Percentiles rank a stretch among this genome's conserved stretches.
phyloP scores from a whole-genome alignment of 2,797 vertebrate species.

The Luscinia megarhynchos region DNA sequence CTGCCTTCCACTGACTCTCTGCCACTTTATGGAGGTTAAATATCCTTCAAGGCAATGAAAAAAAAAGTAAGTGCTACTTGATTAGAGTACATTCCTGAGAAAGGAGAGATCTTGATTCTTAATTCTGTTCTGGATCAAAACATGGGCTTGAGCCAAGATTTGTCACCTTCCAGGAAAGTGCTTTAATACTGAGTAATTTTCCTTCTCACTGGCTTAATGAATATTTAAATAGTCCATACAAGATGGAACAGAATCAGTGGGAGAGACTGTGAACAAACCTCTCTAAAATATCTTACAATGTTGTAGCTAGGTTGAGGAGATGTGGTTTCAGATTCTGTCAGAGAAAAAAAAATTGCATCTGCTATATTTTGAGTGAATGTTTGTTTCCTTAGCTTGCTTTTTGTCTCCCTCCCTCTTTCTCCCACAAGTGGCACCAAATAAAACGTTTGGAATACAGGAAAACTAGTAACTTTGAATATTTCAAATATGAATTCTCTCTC shows the following conservation, averaged over 20 bases:
- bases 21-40: neutral
- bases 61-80: neutral
- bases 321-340: neutral
- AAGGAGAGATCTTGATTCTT: neutral
- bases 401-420: accelerated
- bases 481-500: neutral
- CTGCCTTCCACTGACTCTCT: neutral
- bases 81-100: neutral
- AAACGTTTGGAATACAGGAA: neutral
- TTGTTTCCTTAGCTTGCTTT: neutral
- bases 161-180: conserved; percentile 41
- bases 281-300: neutral
- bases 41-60: neutral
- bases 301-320: neutral
- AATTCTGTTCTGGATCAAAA: neutral
- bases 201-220: conserved; percentile 28
- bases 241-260: neutral
- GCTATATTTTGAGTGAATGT: neutral
- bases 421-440: accelerated
- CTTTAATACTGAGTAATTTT: conserved; percentile 43
- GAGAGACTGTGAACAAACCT: neutral
- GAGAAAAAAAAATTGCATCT: neutral
- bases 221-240: conserved; percentile 45
- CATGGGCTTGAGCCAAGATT: neutral
- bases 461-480: neutral